Percentiles rank a stretch among this genome's conserved stretches.
phyloP scores from a whole-genome alignment of 2,797 vertebrate genomes.

The Fundulus diaphanus region DNA sequence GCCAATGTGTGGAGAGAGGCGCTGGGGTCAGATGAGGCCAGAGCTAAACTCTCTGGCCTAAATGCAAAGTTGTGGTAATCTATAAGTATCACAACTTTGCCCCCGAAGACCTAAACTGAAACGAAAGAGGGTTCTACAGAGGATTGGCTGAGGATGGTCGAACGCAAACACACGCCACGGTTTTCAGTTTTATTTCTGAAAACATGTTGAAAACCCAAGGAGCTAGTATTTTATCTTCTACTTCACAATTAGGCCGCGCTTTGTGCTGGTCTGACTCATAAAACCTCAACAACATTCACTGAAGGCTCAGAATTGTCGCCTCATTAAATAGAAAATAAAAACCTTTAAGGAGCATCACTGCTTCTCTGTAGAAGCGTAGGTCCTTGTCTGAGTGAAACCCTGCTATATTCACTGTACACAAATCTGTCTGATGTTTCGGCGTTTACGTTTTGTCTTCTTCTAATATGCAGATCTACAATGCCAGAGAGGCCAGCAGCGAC shows the following conservation, averaged over 20 bases:
- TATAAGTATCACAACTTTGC: too few relatives aligned
- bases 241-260: too few relatives aligned
- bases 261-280: neutral
- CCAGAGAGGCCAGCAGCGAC: neutral
- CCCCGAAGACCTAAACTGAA: too few relatives aligned
- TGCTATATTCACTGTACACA: neutral
- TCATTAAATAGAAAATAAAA: neutral
- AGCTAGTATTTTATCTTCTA: neutral
- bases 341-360: too few relatives aligned
- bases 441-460: neutral
- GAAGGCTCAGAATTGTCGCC: neutral
- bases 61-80: neutral
- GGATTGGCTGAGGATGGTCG: too few relatives aligned
- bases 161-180: neutral
- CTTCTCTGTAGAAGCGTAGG: too few relatives aligned
- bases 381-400: too few relatives aligned
- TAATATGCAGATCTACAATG: constrained; percentile 42
- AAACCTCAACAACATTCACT: neutral
- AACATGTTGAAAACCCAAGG: neutral
- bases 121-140: too few relatives aligned
- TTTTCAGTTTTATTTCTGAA: neutral
- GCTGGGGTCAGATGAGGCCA: too few relatives aligned
- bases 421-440: too few relatives aligned
- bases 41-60: too few relatives aligned
- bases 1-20: too few relatives aligned